phyloP scores from a whole-genome alignment of 1,140 invertebrate genomes.

The Rhagoletis pomonella region DNA sequence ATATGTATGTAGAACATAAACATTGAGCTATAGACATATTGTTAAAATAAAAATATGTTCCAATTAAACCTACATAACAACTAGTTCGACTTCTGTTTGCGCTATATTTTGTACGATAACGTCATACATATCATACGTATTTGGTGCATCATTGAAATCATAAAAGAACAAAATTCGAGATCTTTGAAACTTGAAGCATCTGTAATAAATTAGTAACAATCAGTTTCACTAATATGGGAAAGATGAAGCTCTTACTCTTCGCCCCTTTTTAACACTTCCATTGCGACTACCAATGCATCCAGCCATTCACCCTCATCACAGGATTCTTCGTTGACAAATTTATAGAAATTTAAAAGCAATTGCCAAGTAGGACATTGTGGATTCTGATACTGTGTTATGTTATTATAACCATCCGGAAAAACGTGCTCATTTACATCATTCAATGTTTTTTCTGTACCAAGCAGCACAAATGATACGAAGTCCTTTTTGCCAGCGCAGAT shows the following conservation, averaged over 20 bases:
- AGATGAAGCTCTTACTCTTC: conserved; percentile 57
- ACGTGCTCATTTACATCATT: conserved; percentile 16
- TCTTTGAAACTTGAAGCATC: conserved; percentile 57
- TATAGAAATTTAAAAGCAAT: conserved; percentile 61
- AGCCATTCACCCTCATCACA: conserved; percentile 65
- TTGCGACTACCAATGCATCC: conserved; percentile 63
- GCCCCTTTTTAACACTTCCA: conserved; percentile 58
- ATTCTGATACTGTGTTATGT: conserved; percentile 59
- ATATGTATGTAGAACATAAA: neutral
- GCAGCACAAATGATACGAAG: conserved; percentile 66
- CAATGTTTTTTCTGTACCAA: conserved; percentile 61
- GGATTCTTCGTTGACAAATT: conserved; percentile 63
- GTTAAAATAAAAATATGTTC: too few relatives aligned
- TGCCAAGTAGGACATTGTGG: conserved; percentile 63
- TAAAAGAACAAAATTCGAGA: conserved; percentile 65
- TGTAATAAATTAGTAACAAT: neutral
- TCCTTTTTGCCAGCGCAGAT: conserved; percentile 68
- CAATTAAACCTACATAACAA: conserved; percentile 63
- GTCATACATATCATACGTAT: conserved; percentile 61
- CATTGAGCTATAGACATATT: neutral
- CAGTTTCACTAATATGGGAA: neutral
- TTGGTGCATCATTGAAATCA: conserved; percentile 64
- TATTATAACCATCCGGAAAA: conserved; percentile 54
- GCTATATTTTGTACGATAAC: conserved; percentile 58
- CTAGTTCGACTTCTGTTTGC: conserved; percentile 61